phyloP scores from a whole-genome alignment of 1,140 invertebrate species.

The Bombyx mandarina region DNA sequence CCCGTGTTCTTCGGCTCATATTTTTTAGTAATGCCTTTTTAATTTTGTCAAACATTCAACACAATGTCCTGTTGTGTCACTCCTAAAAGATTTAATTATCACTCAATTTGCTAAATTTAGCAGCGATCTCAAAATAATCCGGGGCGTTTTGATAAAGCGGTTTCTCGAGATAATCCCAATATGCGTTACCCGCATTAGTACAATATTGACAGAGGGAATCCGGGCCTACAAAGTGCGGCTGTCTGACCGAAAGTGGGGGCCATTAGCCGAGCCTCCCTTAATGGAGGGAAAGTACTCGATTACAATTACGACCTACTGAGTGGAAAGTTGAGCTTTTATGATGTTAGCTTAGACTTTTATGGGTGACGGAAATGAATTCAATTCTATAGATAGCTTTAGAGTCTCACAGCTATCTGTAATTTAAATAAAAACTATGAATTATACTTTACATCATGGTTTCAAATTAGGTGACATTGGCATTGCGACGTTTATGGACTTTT shows the following conservation, averaged over 20 bases:
- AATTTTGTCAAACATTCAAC: too few relatives aligned
- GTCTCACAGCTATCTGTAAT: neutral
- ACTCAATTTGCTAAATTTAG: too few relatives aligned
- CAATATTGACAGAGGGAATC: conserved; percentile 27
- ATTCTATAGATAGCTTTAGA: neutral
- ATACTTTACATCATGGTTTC: neutral
- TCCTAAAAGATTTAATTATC: too few relatives aligned
- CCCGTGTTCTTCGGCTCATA: too few relatives aligned
- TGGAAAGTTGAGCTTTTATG: conserved; percentile 39
- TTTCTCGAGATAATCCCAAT: too few relatives aligned
- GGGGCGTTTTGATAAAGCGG: too few relatives aligned
- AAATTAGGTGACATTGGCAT: neutral
- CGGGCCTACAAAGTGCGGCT: conserved; percentile 27
- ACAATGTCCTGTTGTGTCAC: too few relatives aligned
- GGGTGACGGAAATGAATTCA: conserved; percentile 15
- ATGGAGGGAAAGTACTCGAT: conserved; percentile 51
- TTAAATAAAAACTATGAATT: neutral
- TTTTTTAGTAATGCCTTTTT: too few relatives aligned
- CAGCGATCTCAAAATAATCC: too few relatives aligned
- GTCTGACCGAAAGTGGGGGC: conserved; percentile 10
- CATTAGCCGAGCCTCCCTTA: conserved; percentile 27
- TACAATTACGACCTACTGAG: conserved; percentile 41
- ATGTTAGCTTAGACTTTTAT: conserved; percentile 11
- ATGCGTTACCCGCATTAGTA: conserved; percentile 9
- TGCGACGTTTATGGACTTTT: neutral